A percentile compares a stretch with the other conserved stretches of the same genome.
Evolutionary conservation across 2,888 invertebrate genomes (phyloP).

Genomic region (Crocallis elinguaria): DNA sequence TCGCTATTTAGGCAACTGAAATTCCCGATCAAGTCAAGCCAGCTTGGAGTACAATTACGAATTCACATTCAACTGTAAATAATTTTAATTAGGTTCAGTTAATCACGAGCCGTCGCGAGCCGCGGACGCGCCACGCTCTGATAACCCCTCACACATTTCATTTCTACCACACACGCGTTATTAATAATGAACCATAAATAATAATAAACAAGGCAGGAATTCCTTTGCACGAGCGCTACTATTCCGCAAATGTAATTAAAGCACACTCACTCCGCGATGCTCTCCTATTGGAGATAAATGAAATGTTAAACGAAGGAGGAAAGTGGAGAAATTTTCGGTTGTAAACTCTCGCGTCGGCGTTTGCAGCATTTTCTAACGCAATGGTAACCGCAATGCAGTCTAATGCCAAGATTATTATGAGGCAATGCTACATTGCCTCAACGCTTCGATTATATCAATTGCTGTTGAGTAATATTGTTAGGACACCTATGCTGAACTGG

Average conservation of each 20-base stretch:
- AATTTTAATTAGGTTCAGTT: conserved; percentile 77
- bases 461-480: conserved; percentile 3
- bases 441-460: neutral
- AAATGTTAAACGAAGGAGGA: conserved; percentile 68
- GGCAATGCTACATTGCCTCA: neutral
- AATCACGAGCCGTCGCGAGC: conserved; percentile 65
- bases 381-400: conserved; percentile 1
- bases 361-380: conserved; percentile 24
- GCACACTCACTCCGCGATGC: conserved; percentile 63
- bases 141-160: conserved; percentile 74
- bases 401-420: conserved; percentile 1
- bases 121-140: conserved; percentile 74
- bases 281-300: conserved; percentile 68
- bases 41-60: conserved; percentile 50
- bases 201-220: conserved; percentile 59
- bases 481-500: neutral
- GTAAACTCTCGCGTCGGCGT: conserved; percentile 42
- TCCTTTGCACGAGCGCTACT: conserved; percentile 48
- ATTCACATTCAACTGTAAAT: conserved; percentile 62
- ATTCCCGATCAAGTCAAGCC: conserved; percentile 26
- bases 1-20: conserved; percentile 11
- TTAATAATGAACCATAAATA: conserved; percentile 62
- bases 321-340: conserved; percentile 73
- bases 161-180: conserved; percentile 64
- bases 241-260: conserved; percentile 66